Percentiles rank a stretch among this genome's conserved stretches.
Conservation (phyloP, 2,797 vertebrate species). For the Sylvilagus floridanus region DNA sequence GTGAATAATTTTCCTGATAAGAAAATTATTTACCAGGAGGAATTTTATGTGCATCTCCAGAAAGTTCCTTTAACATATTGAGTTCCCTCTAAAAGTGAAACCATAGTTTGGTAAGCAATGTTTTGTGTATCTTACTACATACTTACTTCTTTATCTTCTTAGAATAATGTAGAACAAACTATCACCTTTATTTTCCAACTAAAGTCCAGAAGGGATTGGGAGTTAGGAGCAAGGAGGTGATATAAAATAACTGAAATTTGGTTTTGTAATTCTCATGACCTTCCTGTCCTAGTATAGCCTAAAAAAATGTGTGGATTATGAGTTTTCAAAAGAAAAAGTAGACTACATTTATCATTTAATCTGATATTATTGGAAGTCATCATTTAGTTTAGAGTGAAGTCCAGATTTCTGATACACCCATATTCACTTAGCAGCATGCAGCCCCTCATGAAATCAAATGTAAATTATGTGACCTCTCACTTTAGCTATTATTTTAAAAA, state of each 20-base stretch:
- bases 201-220: neutral
- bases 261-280: neutral
- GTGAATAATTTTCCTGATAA: slow-evolving; percentile 2
- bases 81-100: neutral
- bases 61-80: slow-evolving; percentile 17
- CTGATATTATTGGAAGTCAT: neutral
- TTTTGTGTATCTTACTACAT: neutral
- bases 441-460: neutral
- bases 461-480: slow-evolving; percentile 5
- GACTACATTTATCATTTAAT: neutral
- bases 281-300: neutral
- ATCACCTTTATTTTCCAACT: neutral
- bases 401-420: neutral
- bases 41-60: slow-evolving; percentile 3
- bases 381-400: slow-evolving; percentile 30
- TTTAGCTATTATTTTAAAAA: neutral
- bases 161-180: neutral
- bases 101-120: neutral
- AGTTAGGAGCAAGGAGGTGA: neutral
- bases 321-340: neutral
- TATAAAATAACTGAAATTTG: neutral
- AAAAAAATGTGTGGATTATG: neutral
- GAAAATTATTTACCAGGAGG: neutral
- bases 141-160: neutral
- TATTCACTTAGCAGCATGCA: neutral